Evolutionary conservation across 2,797 vertebrate species (phyloP), one percentile per base, ranked within the genome.

Genomic region (Hoplostethus mediterraneus): DNA sequence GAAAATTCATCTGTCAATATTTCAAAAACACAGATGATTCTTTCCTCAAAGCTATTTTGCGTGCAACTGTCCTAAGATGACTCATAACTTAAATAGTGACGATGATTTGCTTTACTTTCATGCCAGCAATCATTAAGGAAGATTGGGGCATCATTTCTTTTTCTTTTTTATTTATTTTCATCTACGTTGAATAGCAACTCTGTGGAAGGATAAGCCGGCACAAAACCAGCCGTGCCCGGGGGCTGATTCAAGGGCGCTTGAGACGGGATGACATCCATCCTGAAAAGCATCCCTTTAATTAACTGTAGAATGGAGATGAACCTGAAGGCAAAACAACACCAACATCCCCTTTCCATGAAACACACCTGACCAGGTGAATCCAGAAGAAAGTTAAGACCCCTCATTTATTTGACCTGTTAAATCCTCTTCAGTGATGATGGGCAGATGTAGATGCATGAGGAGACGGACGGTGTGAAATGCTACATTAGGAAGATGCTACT

Each of bases 281-380:
- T 54, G 44, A 63, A 70, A 74, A 53, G 59, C 53, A 45, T 66
- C 67, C 36, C 31, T 68, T 63, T 77, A 87, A 80, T 85, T 84
- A 77, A 81, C 62, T 60, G 59, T 11, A 30, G 40, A 71, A 74
- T 54, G 9, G 33, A 69, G 36, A 76, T 72, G 59, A 73, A 73
- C 65, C 63, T 30, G 53, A 72, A 36, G 21, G 67, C 49, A 44
- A 58, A 67, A 42, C 51, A 53, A 51, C 13, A 6, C 70, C 61
- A 67, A 42, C 25, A 25, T 75, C 30, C 2, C 11, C 47, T 64
- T 40, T 54, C 47, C 25, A 53, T 59, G 49, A 61, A 78, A 73
- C 36, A 52, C n/a, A 49, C n/a, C 21, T 40, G 53, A 71, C 66
- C 59, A 33, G 33, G 33, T 33, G 33, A 68, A 10, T 63, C 25